Percentiles rank a stretch among this genome's conserved stretches.
These are phyloP conservation scores for Eubasilissa regina DNA, from an alignment of 1,140 invertebrate species.

Conservation along the genomic window DNA sequence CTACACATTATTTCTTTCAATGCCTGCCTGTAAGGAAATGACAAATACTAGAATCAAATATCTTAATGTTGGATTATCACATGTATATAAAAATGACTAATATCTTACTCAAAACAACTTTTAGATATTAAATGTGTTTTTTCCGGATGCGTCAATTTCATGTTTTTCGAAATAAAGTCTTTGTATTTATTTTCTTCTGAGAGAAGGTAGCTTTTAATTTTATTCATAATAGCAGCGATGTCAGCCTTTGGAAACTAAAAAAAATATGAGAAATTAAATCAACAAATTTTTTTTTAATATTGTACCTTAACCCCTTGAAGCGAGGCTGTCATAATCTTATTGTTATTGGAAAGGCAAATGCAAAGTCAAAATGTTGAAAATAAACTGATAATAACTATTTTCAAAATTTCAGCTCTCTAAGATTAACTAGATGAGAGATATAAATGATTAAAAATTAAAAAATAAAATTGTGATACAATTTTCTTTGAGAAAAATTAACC, in stretches of 20 bases:
- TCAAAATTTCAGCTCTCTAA: too few species aligned
- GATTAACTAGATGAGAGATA: too few species aligned
- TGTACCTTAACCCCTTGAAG: too few species aligned
- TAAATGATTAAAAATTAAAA: too few species aligned
- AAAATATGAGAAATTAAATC: conserved; percentile 63
- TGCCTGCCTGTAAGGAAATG: conserved; percentile 68
- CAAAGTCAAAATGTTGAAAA: too few species aligned
- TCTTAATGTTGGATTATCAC: neutral
- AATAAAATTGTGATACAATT: too few species aligned
- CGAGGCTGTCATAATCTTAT: too few species aligned
- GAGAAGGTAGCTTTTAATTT: conserved; percentile 75
- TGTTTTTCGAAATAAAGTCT: conserved; percentile 80
- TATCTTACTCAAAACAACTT: conserved; percentile 73
- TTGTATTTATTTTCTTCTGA: conserved; percentile 77
- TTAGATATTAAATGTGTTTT: conserved; percentile 70
- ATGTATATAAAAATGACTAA: neutral
- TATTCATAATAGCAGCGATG: conserved; percentile 78
- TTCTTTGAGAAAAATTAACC: too few species aligned
- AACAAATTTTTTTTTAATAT: too few species aligned
- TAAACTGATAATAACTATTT: too few species aligned
- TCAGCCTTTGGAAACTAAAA: conserved; percentile 82
- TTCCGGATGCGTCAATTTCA: conserved; percentile 69
- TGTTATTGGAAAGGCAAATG: too few species aligned
- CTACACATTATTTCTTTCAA: conserved; percentile 75
- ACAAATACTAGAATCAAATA: neutral